Evolutionary conservation across 92 coral and sea anemone genomes (phyloP).

Genomic region (Bergia sp.): DNA sequence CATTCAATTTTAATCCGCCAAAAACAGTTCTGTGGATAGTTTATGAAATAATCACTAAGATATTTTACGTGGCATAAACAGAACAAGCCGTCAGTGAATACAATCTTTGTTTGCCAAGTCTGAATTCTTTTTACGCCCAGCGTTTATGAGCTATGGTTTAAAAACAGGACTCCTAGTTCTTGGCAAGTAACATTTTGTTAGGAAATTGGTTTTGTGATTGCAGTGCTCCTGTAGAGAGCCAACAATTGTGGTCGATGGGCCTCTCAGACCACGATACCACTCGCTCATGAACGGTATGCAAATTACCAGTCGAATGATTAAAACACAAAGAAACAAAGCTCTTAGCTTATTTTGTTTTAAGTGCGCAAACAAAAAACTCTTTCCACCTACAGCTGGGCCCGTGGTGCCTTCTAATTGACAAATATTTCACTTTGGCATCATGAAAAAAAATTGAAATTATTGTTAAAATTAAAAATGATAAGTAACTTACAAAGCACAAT

Average conservation of each 20-base stretch:
- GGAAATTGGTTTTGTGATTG: neutral
- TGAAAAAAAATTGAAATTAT: neutral
- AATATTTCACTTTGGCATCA: neutral
- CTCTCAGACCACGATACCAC: neutral
- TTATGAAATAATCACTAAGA: neutral
- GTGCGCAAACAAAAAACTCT: constrained; percentile 25
- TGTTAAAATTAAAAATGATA: neutral
- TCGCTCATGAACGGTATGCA: constrained; percentile 27
- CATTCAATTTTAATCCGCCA: neutral
- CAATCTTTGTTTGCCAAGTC: neutral
- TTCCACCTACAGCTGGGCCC: neutral
- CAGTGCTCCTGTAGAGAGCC: neutral
- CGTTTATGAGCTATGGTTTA: neutral
- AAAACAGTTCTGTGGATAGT: neutral
- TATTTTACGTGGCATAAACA: constrained; percentile 15
- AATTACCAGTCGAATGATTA: constrained; percentile 19
- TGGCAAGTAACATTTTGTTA: neutral
- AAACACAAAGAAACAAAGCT: constrained; percentile 4
- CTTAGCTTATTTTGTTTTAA: neutral
- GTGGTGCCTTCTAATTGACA: constrained; percentile 23
- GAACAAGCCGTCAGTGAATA: neutral
- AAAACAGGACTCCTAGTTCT: neutral
- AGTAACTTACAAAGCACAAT: neutral
- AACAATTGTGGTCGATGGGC: neutral
- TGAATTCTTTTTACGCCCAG: neutral